Evolutionary conservation across 2,113 vertebrate genomes (phyloP).

Genomic region (Gnathonemus echidnorhynchus): DNA sequence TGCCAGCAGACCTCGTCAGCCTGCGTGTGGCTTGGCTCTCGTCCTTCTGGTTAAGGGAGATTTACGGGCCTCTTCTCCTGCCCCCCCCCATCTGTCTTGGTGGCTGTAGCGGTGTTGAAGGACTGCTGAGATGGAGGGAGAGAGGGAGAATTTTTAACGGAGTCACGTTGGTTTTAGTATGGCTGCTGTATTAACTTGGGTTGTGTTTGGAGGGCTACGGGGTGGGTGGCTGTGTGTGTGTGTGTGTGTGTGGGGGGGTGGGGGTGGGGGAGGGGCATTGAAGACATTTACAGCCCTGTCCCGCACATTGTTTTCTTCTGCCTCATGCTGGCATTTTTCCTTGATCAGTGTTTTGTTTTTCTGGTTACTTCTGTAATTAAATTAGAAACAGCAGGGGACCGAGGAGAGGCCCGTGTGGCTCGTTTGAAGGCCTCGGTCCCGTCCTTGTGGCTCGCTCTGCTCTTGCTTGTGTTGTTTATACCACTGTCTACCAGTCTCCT

Average conservation of each 20-base stretch:
- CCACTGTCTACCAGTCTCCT: slow-evolving; percentile 33
- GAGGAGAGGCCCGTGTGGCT: slow-evolving; percentile 45
- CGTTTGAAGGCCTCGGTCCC: slow-evolving; percentile 50
- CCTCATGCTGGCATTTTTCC: not conserved
- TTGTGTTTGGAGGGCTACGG: slow-evolving; percentile 23
- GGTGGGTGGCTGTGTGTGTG: not conserved
- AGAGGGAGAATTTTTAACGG: slow-evolving; percentile 31
- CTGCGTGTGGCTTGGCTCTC: slow-evolving; percentile 24
- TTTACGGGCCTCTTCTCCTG: slow-evolving; percentile 35
- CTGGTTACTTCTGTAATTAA: not conserved
- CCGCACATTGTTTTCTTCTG: not conserved
- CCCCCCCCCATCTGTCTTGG: not conserved
- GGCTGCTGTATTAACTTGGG: slow-evolving; percentile 48
- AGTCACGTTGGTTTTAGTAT: slow-evolving; percentile 33
- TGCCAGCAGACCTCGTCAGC: slow-evolving; percentile 26
- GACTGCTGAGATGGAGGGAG: slow-evolving; percentile 49
- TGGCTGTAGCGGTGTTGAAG: slow-evolving; percentile 36
- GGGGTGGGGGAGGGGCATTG: not conserved
- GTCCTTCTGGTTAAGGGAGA: slow-evolving; percentile 38
- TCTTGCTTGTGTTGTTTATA: slow-evolving; percentile 43
- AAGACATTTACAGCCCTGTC: not conserved
- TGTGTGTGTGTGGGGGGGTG: not conserved
- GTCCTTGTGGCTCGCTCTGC: slow-evolving; percentile 41
- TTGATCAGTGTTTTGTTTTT: not conserved
- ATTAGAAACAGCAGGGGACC: not conserved